These are phyloP conservation scores for Cryptocephalus moraei DNA, from an alignment of 2,888 invertebrate species.

Conservation along the genomic window DNA sequence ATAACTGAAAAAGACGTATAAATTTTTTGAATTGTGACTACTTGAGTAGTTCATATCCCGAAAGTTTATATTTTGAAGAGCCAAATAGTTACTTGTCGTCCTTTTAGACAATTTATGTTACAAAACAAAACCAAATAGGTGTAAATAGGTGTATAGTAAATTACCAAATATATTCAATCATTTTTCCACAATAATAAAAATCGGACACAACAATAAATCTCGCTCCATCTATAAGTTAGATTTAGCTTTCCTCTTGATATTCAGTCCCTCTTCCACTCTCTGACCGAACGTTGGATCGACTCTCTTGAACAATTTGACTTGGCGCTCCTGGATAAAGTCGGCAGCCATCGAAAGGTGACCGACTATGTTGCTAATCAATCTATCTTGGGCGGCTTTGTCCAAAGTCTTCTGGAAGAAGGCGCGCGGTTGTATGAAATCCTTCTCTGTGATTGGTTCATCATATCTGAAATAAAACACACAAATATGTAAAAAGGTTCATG, in stretches of 20 bases:
- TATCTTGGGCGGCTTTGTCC: conserved; percentile 57
- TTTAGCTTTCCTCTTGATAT: conserved; percentile 17
- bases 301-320: conserved; percentile 71
- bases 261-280: conserved; percentile 49
- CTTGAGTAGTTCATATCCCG: too few species aligned
- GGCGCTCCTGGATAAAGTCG: conserved; percentile 78
- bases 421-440: conserved; percentile 81
- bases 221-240: conserved; percentile 22
- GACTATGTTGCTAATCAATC: conserved; percentile 72
- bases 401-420: conserved; percentile 67
- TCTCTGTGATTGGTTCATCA: conserved; percentile 68
- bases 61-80: too few species aligned
- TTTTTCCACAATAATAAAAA: too few species aligned
- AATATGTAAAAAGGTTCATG: too few species aligned
- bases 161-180: too few species aligned
- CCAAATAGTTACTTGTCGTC: too few species aligned
- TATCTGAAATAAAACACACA: conserved; percentile 33
- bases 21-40: too few species aligned
- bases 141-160: too few species aligned
- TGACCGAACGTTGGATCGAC: conserved; percentile 72
- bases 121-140: too few species aligned
- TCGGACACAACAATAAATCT: too few species aligned
- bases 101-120: too few species aligned
- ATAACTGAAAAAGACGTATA: too few species aligned
- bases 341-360: conserved; percentile 68